phyloP scores from a whole-genome alignment of 2,888 invertebrate species.

The Macrosiphum euphorbiae region DNA sequence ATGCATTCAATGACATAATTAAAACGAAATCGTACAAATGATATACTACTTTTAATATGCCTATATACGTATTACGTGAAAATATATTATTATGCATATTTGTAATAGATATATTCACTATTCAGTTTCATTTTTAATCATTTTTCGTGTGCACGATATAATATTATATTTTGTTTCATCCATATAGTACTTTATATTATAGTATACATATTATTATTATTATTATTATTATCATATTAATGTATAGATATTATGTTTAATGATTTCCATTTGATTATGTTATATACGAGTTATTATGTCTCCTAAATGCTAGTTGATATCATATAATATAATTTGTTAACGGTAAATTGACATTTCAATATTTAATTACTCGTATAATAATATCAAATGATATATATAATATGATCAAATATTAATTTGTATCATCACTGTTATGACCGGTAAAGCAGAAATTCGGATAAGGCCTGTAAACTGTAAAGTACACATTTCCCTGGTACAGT shows the following conservation, averaged over 20 bases:
- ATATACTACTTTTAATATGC: background rate
- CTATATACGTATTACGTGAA: background rate
- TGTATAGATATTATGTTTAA: background rate
- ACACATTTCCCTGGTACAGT: background rate
- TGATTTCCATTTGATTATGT: background rate
- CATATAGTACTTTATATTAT: background rate
- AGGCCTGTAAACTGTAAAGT: background rate
- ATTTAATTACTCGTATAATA: background rate
- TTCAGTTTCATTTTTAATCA: background rate
- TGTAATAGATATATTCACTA: background rate
- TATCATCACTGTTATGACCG: background rate
- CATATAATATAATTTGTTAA: background rate
- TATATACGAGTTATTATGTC: too few species aligned
- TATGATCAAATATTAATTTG: background rate
- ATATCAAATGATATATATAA: too few species aligned
- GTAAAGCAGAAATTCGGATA: background rate
- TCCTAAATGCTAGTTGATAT: background rate
- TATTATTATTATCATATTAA: background rate
- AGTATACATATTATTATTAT: background rate
- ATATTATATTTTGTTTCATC: background rate
- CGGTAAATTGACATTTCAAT: background rate
- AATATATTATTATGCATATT: background rate
- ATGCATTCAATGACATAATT: background rate
- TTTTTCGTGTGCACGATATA: background rate
- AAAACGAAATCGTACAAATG: background rate